These are phyloP conservation scores for Andrena marginata DNA, from an alignment of 2,888 invertebrate genomes.

Conservation along the genomic window DNA sequence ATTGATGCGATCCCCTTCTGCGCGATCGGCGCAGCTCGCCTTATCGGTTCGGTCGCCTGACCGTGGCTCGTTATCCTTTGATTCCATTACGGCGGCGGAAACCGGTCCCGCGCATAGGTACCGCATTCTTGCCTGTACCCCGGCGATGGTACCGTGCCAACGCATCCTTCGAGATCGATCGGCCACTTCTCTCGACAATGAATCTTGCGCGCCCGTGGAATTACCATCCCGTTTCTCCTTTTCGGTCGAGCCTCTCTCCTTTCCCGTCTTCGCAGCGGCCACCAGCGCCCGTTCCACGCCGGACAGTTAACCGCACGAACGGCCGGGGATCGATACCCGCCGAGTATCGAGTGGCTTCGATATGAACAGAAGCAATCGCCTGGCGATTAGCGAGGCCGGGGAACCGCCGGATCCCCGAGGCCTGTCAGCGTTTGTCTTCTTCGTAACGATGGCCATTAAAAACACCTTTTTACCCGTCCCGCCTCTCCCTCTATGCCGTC, in stretches of 20 bases:
- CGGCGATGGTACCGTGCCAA: constrained; percentile 10
- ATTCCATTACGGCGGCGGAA: constrained; percentile 72
- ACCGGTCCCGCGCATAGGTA: constrained; percentile 50
- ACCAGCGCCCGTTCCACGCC: neutral
- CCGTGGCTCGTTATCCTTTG: constrained; percentile 74
- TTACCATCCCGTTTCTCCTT: constrained; percentile 43
- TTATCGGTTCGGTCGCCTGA: constrained; percentile 72
- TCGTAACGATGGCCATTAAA: constrained; percentile 39
- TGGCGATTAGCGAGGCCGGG: constrained; percentile 30
- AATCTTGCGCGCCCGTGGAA: constrained; percentile 45
- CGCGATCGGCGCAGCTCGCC: constrained; percentile 26
- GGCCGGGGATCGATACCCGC: constrained; percentile 20
- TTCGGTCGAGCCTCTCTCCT: constrained; percentile 23
- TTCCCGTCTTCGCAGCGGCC: constrained; percentile 9
- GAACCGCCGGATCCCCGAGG: constrained; percentile 26
- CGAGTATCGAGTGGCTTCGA: neutral
- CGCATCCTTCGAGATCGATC: constrained; percentile 42
- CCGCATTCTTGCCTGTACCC: constrained; percentile 51
- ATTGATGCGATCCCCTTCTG: constrained; percentile 45
- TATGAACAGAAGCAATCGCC: constrained; percentile 34
- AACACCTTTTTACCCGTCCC: constrained; percentile 36
- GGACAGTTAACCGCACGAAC: constrained; percentile 10
- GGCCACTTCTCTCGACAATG: constrained; percentile 47
- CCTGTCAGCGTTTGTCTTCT: constrained; percentile 48
- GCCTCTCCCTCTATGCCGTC: neutral